Evolutionary conservation across 2,797 vertebrate species (phyloP).

Genomic region (Eospalax fontanierii): DNA sequence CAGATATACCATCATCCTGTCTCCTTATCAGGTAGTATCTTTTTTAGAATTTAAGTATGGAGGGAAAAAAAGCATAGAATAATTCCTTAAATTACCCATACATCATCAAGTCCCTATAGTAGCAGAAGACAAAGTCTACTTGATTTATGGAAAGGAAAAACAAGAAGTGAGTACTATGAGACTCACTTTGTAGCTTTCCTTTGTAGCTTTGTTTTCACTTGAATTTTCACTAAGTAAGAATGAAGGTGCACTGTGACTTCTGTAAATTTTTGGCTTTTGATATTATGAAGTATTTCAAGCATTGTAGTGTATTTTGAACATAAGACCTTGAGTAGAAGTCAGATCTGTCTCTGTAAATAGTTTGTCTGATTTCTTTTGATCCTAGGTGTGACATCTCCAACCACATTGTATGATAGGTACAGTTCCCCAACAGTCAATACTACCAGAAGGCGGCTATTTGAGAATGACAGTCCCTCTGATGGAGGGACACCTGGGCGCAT

Average conservation of each 20-base stretch:
- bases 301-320: neutral
- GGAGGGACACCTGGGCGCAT: slow-evolving; percentile 75
- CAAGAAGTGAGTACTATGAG: neutral
- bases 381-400: slow-evolving; percentile 91
- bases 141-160: neutral
- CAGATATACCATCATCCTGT: neutral
- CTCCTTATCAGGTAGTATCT: neutral
- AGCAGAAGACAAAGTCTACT: neutral
- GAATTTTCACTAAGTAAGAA: neutral
- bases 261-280: slow-evolving; percentile 36
- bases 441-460: slow-evolving; percentile 92
- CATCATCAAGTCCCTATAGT: neutral
- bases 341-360: neutral
- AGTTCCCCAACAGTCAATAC: slow-evolving; percentile 92
- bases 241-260: neutral
- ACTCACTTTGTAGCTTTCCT: neutral
- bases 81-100: slow-evolving; percentile 25
- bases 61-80: neutral
- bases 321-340: neutral
- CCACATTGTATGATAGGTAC: slow-evolving; percentile 93
- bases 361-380: slow-evolving; percentile 25
- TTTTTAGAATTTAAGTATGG: slow-evolving; percentile 14
- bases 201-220: neutral
- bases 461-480: slow-evolving; percentile 83
- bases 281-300: slow-evolving; percentile 12